phyloP scores from a whole-genome alignment of 2,888 invertebrate genomes.

The Dione juno region DNA sequence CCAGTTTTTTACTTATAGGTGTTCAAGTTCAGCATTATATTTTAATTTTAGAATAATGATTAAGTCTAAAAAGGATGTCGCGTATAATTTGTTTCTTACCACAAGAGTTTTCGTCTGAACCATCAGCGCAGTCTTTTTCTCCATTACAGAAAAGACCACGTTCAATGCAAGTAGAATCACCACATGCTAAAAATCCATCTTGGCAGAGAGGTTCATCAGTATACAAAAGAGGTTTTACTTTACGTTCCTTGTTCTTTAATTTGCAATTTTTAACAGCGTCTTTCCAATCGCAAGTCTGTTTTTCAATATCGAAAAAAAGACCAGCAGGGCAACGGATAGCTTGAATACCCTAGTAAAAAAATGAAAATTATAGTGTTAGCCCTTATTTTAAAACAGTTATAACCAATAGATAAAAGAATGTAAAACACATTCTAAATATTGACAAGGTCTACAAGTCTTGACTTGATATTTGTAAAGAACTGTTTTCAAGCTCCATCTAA shows the following conservation, averaged over 20 bases:
- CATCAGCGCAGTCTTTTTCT: slow-evolving; percentile 93
- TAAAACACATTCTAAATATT: slow-evolving; percentile 14
- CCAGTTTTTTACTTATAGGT: slow-evolving; percentile 53
- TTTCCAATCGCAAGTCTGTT: slow-evolving; percentile 98
- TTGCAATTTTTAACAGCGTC: slow-evolving; percentile 97
- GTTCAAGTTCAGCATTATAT: slow-evolving; percentile 61
- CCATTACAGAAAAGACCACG: slow-evolving; percentile 96
- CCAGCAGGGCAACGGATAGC: slow-evolving; percentile 96
- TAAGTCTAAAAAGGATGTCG: background rate
- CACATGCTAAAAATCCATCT: slow-evolving; percentile 94
- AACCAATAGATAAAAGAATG: slow-evolving; percentile 12
- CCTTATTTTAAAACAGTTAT: background rate
- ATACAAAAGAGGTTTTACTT: slow-evolving; percentile 92
- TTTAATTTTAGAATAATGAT: slow-evolving; percentile 47
- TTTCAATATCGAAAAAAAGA: slow-evolving; percentile 96
- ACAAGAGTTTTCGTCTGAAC: slow-evolving; percentile 95
- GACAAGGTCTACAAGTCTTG: slow-evolving; percentile 32
- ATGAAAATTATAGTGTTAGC: slow-evolving; percentile 25
- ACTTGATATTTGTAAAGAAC: slow-evolving; percentile 30
- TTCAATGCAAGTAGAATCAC: slow-evolving; percentile 93
- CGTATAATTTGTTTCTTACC: slow-evolving; percentile 85
- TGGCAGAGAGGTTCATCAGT: slow-evolving; percentile 95
- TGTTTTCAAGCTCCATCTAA: background rate
- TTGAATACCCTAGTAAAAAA: slow-evolving; percentile 89
- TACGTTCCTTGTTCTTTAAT: slow-evolving; percentile 93